These are phyloP conservation scores for Atethmia centrago DNA, from an alignment of 2,888 invertebrate species.

Conservation along the genomic window DNA sequence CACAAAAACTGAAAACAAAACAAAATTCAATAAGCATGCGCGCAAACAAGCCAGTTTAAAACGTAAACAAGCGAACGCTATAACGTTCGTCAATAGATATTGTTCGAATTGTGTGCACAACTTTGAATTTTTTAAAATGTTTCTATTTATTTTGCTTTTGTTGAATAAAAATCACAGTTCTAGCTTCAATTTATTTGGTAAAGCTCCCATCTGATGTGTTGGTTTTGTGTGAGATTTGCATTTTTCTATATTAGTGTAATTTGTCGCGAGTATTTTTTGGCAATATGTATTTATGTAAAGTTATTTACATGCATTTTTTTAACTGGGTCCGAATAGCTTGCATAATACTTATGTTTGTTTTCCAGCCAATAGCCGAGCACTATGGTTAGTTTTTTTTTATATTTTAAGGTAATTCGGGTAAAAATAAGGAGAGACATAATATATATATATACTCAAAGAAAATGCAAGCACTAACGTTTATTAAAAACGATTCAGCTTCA, in stretches of 20 bases:
- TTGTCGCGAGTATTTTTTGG: constrained; percentile 22
- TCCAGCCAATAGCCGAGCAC: neutral
- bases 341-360: constrained; percentile 1
- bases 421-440: neutral
- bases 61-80: constrained; percentile 66
- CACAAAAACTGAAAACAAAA: constrained; percentile 64
- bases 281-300: constrained; percentile 28
- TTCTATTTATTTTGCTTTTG: constrained; percentile 55
- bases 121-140: constrained; percentile 55
- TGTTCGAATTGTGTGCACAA: constrained; percentile 66
- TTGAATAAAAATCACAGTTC: constrained; percentile 51
- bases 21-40: constrained; percentile 68
- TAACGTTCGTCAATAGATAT: constrained; percentile 69
- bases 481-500: constrained; percentile 19
- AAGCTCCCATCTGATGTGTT: constrained; percentile 48
- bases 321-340: neutral
- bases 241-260: constrained; percentile 37
- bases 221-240: constrained; percentile 42
- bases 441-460: constrained; percentile 5
- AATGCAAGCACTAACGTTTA: constrained; percentile 19
- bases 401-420: neutral
- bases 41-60: constrained; percentile 69
- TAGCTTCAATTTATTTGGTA: constrained; percentile 46
- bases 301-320: constrained; percentile 11
- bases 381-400: neutral